phyloP scores from a whole-genome alignment of 2,113 vertebrate genomes.

The Campylomormyrus numenius region DNA sequence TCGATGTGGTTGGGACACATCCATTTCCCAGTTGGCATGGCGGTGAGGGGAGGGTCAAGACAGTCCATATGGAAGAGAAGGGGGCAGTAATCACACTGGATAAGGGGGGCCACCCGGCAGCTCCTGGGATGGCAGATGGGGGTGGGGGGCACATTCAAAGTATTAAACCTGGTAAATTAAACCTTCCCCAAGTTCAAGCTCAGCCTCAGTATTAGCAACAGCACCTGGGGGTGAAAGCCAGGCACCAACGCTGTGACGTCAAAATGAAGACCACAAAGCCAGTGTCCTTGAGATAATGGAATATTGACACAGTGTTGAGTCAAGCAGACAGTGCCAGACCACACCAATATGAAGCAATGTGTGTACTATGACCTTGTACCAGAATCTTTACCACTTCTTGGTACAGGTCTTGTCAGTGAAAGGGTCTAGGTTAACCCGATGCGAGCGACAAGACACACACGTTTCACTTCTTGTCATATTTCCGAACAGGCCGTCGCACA shows the following conservation, averaged over 20 bases:
- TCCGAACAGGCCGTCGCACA: background rate
- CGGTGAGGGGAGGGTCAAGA: constrained; percentile 91
- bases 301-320: background rate
- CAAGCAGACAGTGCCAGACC: background rate
- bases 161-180: background rate
- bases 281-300: background rate
- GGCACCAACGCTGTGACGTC: background rate
- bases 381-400: background rate
- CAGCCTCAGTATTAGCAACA: background rate
- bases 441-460: background rate
- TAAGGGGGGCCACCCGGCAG: constrained; percentile 87
- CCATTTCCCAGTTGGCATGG: constrained; percentile 93
- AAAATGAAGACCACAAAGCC: background rate
- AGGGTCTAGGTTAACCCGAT: background rate
- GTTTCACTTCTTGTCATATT: background rate
- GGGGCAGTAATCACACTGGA: constrained; percentile 96
- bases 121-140: constrained; percentile 64
- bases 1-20: constrained; percentile 99
- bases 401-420: background rate
- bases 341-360: background rate
- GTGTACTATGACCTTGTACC: background rate
- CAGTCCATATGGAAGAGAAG: constrained; percentile 99
- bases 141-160: background rate
- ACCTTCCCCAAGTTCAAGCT: background rate
- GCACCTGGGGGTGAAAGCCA: background rate